Conservation (phyloP, 2,888 invertebrate genomes). For the Pandemis cinnamomeana region DNA sequence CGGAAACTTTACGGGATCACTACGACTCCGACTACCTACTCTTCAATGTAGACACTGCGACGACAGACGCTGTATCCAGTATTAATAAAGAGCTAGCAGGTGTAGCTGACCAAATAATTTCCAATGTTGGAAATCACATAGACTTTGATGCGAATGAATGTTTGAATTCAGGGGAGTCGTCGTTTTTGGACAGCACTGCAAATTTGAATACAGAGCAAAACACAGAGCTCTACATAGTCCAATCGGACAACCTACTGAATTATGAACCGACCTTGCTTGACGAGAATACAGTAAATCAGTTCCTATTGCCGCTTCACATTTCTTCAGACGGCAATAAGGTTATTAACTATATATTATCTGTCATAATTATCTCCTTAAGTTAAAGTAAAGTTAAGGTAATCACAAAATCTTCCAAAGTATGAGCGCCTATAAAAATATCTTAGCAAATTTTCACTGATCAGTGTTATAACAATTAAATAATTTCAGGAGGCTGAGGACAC, state of each 20-base stretch:
- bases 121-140: constrained; percentile 61
- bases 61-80: constrained; percentile 41
- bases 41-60: constrained; percentile 55
- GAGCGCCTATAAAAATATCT: constrained; percentile 23
- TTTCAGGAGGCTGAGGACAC: constrained; percentile 58
- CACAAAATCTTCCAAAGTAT: background rate
- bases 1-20: constrained; percentile 62
- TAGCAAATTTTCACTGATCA: constrained; percentile 3
- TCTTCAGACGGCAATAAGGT: constrained; percentile 59
- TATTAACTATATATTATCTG: background rate
- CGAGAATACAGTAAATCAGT: constrained; percentile 77
- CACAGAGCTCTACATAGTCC: constrained; percentile 61
- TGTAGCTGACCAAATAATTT: constrained; percentile 55
- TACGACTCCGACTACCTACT: constrained; percentile 68
- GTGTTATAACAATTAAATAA: background rate
- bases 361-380: background rate
- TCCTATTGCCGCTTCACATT: constrained; percentile 69
- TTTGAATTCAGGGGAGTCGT: constrained; percentile 62
- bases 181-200: constrained; percentile 48
- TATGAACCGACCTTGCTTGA: constrained; percentile 73
- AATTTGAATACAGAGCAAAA: constrained; percentile 48
- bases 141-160: constrained; percentile 66
- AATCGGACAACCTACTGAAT: constrained; percentile 66
- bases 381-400: constrained; percentile 4
- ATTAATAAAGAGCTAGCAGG: constrained; percentile 51